Percentiles rank a stretch among this genome's conserved stretches.
These are phyloP conservation scores for Tor tambroides DNA, from an alignment of 2,113 vertebrate genomes.

Conservation along the genomic window DNA sequence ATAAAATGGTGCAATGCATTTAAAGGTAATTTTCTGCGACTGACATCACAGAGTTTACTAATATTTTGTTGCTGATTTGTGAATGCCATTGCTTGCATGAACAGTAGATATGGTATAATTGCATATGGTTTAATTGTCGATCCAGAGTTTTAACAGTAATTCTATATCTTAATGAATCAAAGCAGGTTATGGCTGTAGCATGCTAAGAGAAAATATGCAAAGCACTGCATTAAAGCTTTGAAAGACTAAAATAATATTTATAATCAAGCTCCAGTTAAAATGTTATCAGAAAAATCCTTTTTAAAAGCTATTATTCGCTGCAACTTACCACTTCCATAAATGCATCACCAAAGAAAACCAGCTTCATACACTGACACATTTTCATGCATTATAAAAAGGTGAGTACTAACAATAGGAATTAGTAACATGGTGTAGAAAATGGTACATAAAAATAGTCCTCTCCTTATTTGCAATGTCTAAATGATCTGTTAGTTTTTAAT, in stretches of 20 bases:
- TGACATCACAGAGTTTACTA: too few relatives aligned
- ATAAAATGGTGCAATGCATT: too few relatives aligned
- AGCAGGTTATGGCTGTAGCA: background rate
- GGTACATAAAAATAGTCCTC: background rate
- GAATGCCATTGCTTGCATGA: background rate
- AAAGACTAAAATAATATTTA: background rate
- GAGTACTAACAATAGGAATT: background rate
- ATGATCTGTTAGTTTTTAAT: background rate
- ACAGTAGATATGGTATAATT: background rate
- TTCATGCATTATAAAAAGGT: background rate
- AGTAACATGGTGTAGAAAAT: background rate
- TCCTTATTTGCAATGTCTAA: background rate
- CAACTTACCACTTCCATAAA: background rate
- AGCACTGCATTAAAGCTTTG: background rate
- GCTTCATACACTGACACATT: too few relatives aligned
- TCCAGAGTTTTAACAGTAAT: too few relatives aligned
- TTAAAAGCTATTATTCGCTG: background rate
- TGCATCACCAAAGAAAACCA: background rate
- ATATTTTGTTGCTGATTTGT: too few relatives aligned
- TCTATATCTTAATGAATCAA: background rate
- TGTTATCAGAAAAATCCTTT: background rate
- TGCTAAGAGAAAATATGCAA: background rate
- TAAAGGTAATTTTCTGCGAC: too few relatives aligned
- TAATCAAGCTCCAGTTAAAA: background rate
- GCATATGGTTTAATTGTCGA: accelerated